A percentile compares a stretch with the other conserved stretches of the same genome.
These are phyloP conservation scores for Nasua narica DNA, from an alignment of 2,797 vertebrate genomes.

Conservation along the genomic window DNA sequence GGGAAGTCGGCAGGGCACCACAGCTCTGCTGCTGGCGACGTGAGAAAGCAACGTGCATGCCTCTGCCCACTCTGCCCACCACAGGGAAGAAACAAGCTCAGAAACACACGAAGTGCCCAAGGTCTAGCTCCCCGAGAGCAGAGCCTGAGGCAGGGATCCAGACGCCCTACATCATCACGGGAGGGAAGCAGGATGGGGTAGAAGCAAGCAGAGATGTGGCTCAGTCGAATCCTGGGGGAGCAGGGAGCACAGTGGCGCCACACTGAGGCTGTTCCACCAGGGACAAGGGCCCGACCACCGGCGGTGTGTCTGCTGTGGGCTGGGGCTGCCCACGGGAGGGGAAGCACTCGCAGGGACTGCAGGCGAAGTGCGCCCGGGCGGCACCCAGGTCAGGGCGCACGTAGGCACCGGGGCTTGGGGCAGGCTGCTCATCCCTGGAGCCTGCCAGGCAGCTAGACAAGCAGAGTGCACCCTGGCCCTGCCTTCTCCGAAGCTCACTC, in stretches of 20 bases:
- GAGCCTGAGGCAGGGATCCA: accelerated
- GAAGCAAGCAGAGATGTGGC: neutral
- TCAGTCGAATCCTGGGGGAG: neutral
- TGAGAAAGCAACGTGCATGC: no score
- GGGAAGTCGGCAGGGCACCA: neutral
- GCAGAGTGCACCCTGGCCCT: neutral
- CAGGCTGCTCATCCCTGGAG: neutral
- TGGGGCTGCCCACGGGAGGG: neutral
- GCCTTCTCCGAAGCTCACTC: neutral
- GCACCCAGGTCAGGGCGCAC: neutral
- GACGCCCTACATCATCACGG: no score
- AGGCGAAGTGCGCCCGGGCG: neutral
- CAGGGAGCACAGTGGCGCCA: accelerated
- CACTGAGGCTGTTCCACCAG: neutral
- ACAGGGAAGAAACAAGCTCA: neutral
- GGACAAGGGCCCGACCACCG: neutral
- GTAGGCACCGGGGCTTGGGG: no score
- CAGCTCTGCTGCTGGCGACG: no score
- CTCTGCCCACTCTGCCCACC: neutral
- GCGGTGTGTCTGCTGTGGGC: neutral
- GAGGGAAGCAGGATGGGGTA: no score
- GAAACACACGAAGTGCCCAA: no score
- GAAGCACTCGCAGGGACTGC: neutral
- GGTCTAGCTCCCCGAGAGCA: neutral
- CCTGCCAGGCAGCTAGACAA: neutral